phyloP scores from a whole-genome alignment of 2,113 vertebrate species.

The Sciurus niger region DNA sequence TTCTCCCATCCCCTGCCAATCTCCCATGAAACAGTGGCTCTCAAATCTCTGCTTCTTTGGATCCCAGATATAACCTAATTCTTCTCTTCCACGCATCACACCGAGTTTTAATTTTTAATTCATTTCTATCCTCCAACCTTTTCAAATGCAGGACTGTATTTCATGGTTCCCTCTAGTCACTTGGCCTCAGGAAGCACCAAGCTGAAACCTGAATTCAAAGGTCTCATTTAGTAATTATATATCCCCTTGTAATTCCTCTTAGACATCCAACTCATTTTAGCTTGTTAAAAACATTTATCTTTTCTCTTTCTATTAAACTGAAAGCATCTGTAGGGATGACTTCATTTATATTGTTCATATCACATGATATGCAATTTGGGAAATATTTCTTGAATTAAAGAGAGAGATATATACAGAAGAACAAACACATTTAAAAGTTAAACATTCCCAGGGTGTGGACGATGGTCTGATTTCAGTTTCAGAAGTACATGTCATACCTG shows the following conservation, averaged over 20 bases:
- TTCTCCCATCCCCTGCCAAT: background rate
- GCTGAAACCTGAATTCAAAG: background rate
- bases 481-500: background rate
- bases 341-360: background rate
- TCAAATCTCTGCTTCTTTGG: background rate
- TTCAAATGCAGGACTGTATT: background rate
- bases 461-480: background rate
- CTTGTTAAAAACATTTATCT: background rate
- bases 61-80: background rate
- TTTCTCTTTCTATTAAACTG: background rate
- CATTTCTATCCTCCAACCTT: background rate
- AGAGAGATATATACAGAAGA: background rate
- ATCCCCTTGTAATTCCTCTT: background rate
- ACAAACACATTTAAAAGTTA: background rate
- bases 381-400: constrained; percentile 17
- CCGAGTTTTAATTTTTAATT: background rate
- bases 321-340: background rate
- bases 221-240: background rate
- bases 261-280: background rate
- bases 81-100: background rate
- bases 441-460: background rate
- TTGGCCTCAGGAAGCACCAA: background rate
- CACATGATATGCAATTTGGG: background rate
- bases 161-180: background rate
- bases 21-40: background rate